Conservation (phyloP, 2,113 vertebrate genomes). For the Cryptotis parvus region DNA sequence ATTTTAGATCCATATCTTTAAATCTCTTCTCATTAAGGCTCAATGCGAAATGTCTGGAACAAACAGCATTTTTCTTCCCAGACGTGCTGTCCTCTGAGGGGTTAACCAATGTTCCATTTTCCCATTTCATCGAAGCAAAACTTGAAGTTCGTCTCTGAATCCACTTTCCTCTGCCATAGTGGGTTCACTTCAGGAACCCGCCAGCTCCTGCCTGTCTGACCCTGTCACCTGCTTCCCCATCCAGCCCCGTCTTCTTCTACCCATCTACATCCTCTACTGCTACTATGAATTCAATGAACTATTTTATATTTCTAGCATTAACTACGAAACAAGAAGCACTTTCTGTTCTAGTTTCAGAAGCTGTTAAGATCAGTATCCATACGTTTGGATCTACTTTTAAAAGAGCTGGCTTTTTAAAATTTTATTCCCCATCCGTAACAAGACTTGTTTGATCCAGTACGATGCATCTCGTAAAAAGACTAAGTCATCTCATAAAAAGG, state of each 20-base stretch:
- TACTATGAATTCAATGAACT: background rate
- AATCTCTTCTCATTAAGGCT: background rate
- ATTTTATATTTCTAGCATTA: background rate
- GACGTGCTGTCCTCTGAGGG: background rate
- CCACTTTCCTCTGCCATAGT: background rate
- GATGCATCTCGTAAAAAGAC: too few relatives aligned
- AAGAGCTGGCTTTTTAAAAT: background rate
- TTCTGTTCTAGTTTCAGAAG: background rate
- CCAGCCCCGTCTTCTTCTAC: background rate
- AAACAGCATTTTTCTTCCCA: background rate
- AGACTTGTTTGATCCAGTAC: background rate
- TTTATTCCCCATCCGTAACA: background rate
- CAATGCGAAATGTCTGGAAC: background rate
- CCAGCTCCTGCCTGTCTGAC: background rate
- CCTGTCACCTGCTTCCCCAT: background rate
- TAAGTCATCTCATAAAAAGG: background rate
- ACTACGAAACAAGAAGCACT: background rate
- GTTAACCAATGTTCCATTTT: background rate
- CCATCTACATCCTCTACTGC: background rate
- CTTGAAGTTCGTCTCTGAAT: background rate
- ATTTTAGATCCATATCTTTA: background rate
- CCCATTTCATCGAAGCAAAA: background rate
- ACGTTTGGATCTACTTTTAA: slow-evolving; percentile 43
- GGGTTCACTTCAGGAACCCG: background rate
- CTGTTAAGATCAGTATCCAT: background rate